Conservation (phyloP, 2,113 vertebrate species). For the Dunckerocampus dactyliophorus region DNA sequence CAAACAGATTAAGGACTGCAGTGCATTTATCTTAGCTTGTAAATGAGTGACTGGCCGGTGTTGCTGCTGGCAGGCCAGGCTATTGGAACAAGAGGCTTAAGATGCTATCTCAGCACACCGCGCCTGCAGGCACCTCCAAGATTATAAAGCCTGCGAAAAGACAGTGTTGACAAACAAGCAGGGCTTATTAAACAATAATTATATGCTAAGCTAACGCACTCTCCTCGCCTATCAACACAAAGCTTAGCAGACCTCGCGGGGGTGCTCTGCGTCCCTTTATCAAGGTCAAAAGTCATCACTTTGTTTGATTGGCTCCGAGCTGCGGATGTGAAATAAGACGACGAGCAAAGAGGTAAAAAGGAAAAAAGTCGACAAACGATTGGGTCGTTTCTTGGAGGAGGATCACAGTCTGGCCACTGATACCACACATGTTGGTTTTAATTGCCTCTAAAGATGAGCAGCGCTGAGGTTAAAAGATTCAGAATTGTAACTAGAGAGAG, state of each 20-base stretch:
- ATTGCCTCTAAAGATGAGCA: no score
- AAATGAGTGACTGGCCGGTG: slow-evolving; percentile 76
- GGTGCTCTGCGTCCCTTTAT: slow-evolving; percentile 66
- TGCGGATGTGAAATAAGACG: slow-evolving; percentile 33
- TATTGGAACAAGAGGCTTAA: slow-evolving; percentile 80
- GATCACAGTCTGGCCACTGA: slow-evolving; percentile 4
- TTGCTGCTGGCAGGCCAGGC: slow-evolving; percentile 71
- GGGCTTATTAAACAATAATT: slow-evolving; percentile 78
- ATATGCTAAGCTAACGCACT: slow-evolving; percentile 74
- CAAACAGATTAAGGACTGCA: slow-evolving; percentile 70
- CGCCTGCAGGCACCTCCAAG: slow-evolving; percentile 73
- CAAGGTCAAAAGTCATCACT: slow-evolving; percentile 75
- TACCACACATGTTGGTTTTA: background rate
- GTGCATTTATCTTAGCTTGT: slow-evolving; percentile 75
- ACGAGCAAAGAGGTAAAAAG: slow-evolving; percentile 27
- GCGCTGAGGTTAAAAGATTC: no score
- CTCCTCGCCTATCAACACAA: slow-evolving; percentile 63
- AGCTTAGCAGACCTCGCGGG: slow-evolving; percentile 65
- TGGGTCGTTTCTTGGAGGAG: background rate
- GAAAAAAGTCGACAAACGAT: slow-evolving; percentile 28
- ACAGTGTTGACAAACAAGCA: slow-evolving; percentile 79
- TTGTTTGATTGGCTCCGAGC: slow-evolving; percentile 52
- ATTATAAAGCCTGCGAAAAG: slow-evolving; percentile 72
- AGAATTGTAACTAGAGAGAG: no score
- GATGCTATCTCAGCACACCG: slow-evolving; percentile 69